These are phyloP conservation scores for Hetaerina titia DNA, from an alignment of 2,888 invertebrate genomes.

Conservation along the genomic window DNA sequence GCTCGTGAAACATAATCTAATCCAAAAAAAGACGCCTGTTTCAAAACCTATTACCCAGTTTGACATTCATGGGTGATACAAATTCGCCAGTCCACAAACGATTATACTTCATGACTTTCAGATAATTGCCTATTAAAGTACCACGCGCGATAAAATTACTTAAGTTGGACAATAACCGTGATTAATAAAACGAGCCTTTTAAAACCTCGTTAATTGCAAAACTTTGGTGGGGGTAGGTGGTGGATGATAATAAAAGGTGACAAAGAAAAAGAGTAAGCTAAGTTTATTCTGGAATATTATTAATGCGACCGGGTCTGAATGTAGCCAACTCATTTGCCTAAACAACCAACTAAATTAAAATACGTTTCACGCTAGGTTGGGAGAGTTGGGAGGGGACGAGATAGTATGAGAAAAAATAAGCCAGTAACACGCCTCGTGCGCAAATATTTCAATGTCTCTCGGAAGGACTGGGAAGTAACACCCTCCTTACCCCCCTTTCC, in stretches of 20 bases:
- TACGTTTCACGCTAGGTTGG: not conserved
- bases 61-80: not conserved
- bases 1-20: too few relatives aligned
- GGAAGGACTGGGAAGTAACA: conserved; percentile 10
- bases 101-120: not conserved
- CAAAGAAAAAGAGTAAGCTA: not conserved
- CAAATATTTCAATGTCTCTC: conserved; percentile 22
- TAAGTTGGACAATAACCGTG: not conserved
- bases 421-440: conserved; percentile 19
- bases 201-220: conserved; percentile 32
- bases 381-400: not conserved
- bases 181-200: conserved; percentile 1
- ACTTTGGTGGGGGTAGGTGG: not conserved
- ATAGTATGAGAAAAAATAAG: not conserved
- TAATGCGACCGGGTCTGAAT: conserved; percentile 14
- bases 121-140: not conserved
- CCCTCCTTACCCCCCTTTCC: not conserved
- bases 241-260: not conserved
- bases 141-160: not conserved
- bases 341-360: conserved; percentile 22
- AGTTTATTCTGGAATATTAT: not conserved
- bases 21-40: too few relatives aligned
- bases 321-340: conserved; percentile 35
- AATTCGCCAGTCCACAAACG: not conserved
- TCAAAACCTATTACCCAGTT: too few relatives aligned